Conservation (phyloP, 2,888 invertebrate genomes). For the Oegoconia quadripuncta region DNA sequence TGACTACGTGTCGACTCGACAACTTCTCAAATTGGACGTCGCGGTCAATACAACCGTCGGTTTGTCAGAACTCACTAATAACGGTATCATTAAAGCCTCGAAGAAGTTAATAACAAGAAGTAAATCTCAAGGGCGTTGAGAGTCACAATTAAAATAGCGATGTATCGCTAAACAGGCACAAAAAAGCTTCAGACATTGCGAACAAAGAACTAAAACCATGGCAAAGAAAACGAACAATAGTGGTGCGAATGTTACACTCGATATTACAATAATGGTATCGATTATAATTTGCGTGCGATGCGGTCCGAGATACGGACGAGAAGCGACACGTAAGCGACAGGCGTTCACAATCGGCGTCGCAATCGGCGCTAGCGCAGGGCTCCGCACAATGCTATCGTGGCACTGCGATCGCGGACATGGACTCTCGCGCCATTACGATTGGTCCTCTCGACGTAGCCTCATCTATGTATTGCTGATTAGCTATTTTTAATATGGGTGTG, state of each 20-base stretch:
- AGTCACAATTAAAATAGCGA: constrained; percentile 16
- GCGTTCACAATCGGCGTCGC: constrained; percentile 67
- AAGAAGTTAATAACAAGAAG: constrained; percentile 2
- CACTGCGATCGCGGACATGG: constrained; percentile 70
- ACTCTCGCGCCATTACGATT: constrained; percentile 71
- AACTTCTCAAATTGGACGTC: constrained; percentile 52
- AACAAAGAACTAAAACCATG: constrained; percentile 44
- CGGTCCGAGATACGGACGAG: constrained; percentile 61
- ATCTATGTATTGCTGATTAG: constrained; percentile 60
- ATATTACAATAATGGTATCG: constrained; percentile 79
- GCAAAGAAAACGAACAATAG: constrained; percentile 66
- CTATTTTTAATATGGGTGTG: constrained; percentile 42
- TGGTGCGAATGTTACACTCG: constrained; percentile 66
- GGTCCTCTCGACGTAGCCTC: constrained; percentile 55
- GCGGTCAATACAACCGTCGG: constrained; percentile 27
- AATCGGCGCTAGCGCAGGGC: constrained; percentile 62
- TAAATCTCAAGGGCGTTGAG: constrained; percentile 16
- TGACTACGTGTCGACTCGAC: constrained; percentile 42
- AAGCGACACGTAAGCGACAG: constrained; percentile 76
- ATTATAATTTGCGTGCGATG: constrained; percentile 79
- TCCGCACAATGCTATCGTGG: constrained; percentile 74
- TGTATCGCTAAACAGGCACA: constrained; percentile 14
- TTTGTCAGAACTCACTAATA: constrained; percentile 44
- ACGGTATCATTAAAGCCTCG: constrained; percentile 29
- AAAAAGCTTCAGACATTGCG: constrained; percentile 29